A percentile compares a stretch with the other conserved stretches of the same genome.
These are phyloP conservation scores for Clarias pachynema DNA, from an alignment of 2,797 vertebrate genomes.

Conservation along the genomic window DNA sequence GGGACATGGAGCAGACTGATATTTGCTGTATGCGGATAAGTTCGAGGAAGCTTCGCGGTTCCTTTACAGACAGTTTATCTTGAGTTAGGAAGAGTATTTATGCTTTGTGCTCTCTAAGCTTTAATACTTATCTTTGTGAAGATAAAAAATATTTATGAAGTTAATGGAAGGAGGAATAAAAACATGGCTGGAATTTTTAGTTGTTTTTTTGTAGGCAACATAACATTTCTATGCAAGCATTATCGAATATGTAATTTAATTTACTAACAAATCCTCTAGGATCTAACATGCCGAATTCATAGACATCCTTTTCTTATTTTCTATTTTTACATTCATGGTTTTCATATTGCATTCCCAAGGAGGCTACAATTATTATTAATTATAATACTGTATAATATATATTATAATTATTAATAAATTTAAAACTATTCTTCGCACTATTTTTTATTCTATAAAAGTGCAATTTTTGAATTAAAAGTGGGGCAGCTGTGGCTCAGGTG, in stretches of 20 bases:
- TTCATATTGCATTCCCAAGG: not conserved
- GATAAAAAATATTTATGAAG: constrained; percentile 21
- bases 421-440: not conserved
- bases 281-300: not conserved
- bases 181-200: not conserved
- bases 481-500: no score
- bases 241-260: not conserved
- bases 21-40: constrained; percentile 33
- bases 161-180: not conserved
- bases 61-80: constrained; percentile 19
- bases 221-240: not conserved
- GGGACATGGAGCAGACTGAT: constrained; percentile 38
- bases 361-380: not conserved
- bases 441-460: not conserved
- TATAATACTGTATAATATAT: no score
- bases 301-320: not conserved
- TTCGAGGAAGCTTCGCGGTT: constrained; percentile 5
- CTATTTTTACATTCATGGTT: not conserved
- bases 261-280: not conserved
- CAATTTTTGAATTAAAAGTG: not conserved
- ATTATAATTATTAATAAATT: not conserved
- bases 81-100: constrained; percentile 21
- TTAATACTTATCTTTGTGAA: constrained; percentile 15
- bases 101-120: constrained; percentile 1
- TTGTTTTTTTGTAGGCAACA: not conserved